Evolutionary conservation across 2,888 invertebrate genomes (phyloP).

Genomic region (Coleophora flavipennella): DNA sequence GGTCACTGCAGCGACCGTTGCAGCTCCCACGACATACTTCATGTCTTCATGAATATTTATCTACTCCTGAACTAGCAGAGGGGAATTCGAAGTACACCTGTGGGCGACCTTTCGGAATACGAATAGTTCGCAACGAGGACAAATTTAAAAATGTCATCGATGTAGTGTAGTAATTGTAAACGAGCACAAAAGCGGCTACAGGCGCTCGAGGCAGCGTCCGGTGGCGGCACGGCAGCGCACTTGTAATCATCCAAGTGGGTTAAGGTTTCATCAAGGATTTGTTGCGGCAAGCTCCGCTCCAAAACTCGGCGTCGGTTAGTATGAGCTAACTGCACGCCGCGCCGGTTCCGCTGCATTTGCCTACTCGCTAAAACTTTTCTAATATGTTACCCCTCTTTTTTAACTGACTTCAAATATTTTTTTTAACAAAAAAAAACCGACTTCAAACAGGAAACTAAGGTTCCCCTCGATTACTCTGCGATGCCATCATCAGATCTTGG

Average conservation of each 20-base stretch:
- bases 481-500: no score
- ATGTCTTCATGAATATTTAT: conserved; percentile 38
- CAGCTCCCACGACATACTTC: conserved; percentile 45
- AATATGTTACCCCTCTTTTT: no score
- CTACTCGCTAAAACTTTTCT: conserved; percentile 39
- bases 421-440: no score
- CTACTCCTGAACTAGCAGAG: conserved; percentile 14
- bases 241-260: conserved; percentile 71
- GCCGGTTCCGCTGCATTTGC: conserved; percentile 65
- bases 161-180: not conserved
- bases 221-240: conserved; percentile 38
- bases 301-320: conserved; percentile 63
- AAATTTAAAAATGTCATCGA: not conserved
- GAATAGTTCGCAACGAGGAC: no score
- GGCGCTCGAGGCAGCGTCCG: conserved; percentile 42
- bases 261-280: conserved; percentile 73
- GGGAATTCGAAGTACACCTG: no score
- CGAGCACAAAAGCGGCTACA: conserved; percentile 38
- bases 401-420: no score
- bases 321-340: conserved; percentile 62
- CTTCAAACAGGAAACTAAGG: no score
- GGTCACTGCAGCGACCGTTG: conserved; percentile 50
- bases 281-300: conserved; percentile 72
- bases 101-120: no score
- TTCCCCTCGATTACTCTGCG: no score